These are phyloP conservation scores for Fissipunctia ypsillon DNA, from an alignment of 2,888 invertebrate species.

Conservation along the genomic window DNA sequence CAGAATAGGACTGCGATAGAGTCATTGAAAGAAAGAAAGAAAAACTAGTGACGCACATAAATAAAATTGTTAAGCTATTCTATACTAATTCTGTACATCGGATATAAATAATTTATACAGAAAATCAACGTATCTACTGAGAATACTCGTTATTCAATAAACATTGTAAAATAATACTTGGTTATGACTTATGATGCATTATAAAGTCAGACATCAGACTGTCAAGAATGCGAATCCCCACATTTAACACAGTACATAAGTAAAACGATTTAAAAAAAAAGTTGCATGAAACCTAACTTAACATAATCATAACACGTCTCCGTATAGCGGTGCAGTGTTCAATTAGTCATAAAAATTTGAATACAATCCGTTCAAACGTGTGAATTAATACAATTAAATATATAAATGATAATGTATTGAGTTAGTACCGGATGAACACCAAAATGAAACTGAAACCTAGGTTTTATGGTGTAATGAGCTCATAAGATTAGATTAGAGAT, in stretches of 20 bases:
- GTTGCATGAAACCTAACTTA: slow-evolving; percentile 8
- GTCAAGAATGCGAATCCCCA: slow-evolving; percentile 5
- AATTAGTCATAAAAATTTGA: slow-evolving; percentile 59
- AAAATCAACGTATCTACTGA: not conserved
- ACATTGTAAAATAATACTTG: not conserved
- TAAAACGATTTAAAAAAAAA: slow-evolving; percentile 25
- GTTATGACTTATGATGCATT: not conserved
- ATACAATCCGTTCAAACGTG: slow-evolving; percentile 56
- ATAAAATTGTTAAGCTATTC: no score
- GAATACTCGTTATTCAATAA: not conserved
- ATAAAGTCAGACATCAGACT: not conserved
- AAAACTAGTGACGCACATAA: no score
- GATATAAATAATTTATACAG: not conserved
- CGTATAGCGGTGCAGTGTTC: slow-evolving; percentile 17
- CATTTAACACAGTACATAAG: not conserved
- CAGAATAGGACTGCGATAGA: not conserved
- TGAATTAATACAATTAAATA: slow-evolving; percentile 10
- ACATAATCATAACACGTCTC: slow-evolving; percentile 42
- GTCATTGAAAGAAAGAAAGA: no score
- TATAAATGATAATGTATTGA: slow-evolving; percentile 15
- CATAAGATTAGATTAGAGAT: slow-evolving; percentile 48
- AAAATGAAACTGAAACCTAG: slow-evolving; percentile 31
- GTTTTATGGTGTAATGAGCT: slow-evolving; percentile 36
- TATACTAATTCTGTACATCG: not conserved
- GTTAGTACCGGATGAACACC: slow-evolving; percentile 51